Evolutionary conservation across 2,797 vertebrate genomes (phyloP), one percentile per base, ranked within the genome.

Genomic region (Arremon brunneinucha): DNA sequence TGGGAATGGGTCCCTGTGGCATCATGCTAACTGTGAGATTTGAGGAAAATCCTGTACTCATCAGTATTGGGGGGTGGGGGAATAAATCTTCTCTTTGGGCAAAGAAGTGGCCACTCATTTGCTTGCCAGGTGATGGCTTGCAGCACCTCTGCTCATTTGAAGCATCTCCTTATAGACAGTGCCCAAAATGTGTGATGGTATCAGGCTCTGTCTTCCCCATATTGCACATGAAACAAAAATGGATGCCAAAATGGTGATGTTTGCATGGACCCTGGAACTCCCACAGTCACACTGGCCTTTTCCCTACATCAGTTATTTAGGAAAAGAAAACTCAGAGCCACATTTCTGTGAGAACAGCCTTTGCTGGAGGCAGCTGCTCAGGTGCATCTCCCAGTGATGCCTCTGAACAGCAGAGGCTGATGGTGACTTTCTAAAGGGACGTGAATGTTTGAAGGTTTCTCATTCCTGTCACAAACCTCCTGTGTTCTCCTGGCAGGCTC

Each of bases 161-260:
- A 69, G 16, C 50, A 46, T 52, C 37, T 78, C 41, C 46, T 60
- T 75, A 43, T 18, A 59, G 60, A 16, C 49, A 53, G 32, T 49
- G 34, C 28, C 23, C 14, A 41, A 68, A 78, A 56, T 1, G 1
- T 18, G 21, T 46, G 69, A 39, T 0, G 0, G 4, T 53, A 9
- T 68, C 24, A 9, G 23, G 26, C 9, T 30, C 23, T 4, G 1
- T 49, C 43, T 27, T 70, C 57, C 12, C 14, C 19, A 8, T 4
- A 9, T 17, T 74, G 39, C 47, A 26, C 3, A 2, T 32, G 64
- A 83, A 60, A 76, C 3, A 62, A 71, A 84, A 83, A 41, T 32
- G 22, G 35, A 23, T 83, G 18, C 34, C 24, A 49, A 88, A 85
- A 26, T 22, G 5, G 30, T 46, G 32, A 4, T 75, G 39, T 77